Percentiles rank a stretch among this genome's conserved stretches.
Evolutionary conservation across 2,888 invertebrate species (phyloP).

Genomic region (Ephialtes manifestator): DNA sequence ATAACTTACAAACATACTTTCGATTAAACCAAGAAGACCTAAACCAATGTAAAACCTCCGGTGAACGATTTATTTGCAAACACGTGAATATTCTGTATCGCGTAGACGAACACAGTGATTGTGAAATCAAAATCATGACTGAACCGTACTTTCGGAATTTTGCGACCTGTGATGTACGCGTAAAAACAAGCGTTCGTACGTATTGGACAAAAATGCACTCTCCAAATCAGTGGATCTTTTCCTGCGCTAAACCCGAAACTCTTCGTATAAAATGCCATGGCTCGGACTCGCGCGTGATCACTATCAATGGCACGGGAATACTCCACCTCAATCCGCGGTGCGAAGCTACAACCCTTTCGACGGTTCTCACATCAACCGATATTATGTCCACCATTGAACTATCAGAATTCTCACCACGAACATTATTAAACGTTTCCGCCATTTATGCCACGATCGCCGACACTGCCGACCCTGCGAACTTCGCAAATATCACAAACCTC

Average conservation of each 20-base stretch:
- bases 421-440: neutral
- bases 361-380: neutral
- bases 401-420: neutral
- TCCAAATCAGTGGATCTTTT: conserved; percentile 8
- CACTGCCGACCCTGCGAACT: neutral
- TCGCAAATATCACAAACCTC: neutral
- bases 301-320: neutral
- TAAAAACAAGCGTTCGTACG: neutral
- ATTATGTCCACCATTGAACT: neutral
- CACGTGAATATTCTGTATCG: conserved; percentile 6
- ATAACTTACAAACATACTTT: conserved; percentile 15
- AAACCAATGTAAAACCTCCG: neutral
- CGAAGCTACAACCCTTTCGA: too few species aligned
- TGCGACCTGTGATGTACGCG: neutral
- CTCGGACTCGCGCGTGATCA: neutral
- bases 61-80: conserved; percentile 4
- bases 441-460: neutral
- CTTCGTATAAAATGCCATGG: neutral
- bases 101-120: conserved; percentile 1
- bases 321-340: neutral
- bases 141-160: neutral
- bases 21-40: conserved; percentile 9
- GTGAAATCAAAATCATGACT: neutral
- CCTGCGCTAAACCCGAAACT: conserved; percentile 3
- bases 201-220: neutral